Evolutionary conservation across 2,797 vertebrate genomes (phyloP).

Genomic region (Notoglanidium macrostoma): DNA sequence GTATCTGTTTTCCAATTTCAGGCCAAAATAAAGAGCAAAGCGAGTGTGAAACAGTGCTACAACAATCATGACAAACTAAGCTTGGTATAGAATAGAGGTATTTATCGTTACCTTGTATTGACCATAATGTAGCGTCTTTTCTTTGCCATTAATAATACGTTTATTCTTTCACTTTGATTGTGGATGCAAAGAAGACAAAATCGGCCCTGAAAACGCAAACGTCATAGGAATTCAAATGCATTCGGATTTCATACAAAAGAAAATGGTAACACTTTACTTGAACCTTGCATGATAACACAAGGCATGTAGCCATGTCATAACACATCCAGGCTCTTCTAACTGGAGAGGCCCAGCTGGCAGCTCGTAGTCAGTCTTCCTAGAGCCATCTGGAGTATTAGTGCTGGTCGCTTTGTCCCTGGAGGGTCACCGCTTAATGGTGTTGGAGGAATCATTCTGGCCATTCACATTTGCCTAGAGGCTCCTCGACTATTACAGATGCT

Average conservation of each 20-base stretch:
- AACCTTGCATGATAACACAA: background rate
- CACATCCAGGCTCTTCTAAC: background rate
- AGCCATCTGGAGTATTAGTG: slow-evolving; percentile 1
- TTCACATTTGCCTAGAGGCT: background rate
- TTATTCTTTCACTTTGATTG: no score
- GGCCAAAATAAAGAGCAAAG: no score
- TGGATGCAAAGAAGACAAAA: no score
- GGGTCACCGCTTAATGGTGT: background rate
- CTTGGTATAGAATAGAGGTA: no score
- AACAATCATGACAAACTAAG: no score
- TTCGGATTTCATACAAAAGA: background rate
- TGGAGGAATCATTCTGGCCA: background rate
- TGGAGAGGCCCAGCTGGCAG: background rate
- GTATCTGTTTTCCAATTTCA: no score
- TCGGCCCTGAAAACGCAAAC: no score
- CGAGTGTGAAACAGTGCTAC: no score
- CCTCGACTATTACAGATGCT: background rate
- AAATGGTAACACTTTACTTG: background rate
- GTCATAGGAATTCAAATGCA: background rate
- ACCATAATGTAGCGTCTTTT: no score
- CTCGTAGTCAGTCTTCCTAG: background rate
- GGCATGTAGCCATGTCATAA: background rate
- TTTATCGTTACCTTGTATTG: no score
- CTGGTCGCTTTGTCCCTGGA: background rate
- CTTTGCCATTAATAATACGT: no score